Evolutionary conservation across 2,113 vertebrate species (phyloP).

Genomic region (Herpetotheres cachinnans): DNA sequence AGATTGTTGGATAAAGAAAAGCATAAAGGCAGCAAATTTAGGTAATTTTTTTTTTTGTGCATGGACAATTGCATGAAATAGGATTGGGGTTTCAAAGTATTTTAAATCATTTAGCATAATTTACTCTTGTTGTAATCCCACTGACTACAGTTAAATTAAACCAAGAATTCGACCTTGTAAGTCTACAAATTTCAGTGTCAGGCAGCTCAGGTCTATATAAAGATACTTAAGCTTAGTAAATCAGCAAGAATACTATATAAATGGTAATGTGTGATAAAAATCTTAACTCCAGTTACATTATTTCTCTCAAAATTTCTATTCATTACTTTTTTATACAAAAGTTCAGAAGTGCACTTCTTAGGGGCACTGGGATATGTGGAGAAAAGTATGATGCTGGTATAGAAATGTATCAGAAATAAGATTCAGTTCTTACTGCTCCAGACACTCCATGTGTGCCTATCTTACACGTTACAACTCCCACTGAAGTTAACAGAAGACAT

Average conservation of each 20-base stretch:
- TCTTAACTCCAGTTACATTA: slow-evolving; percentile 13
- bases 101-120: slow-evolving; percentile 3
- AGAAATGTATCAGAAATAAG: not conserved
- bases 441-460: not conserved
- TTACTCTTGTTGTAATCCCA: not conserved
- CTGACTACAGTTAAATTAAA: not conserved
- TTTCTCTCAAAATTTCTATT: not conserved
- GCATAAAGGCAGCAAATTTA: slow-evolving; percentile 8
- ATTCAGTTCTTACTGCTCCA: not conserved
- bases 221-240: slow-evolving; percentile 12
- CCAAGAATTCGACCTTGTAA: not conserved
- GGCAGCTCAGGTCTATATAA: slow-evolving; percentile 43
- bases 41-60: not conserved
- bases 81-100: not conserved
- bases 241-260: slow-evolving; percentile 5
- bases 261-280: not conserved
- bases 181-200: not conserved
- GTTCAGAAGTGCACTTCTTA: slow-evolving; percentile 54
- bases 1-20: not conserved
- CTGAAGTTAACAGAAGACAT: not conserved
- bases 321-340: slow-evolving; percentile 37
- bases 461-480: not conserved
- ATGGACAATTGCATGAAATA: slow-evolving; percentile 1
- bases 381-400: slow-evolving; percentile 27
- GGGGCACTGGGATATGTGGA: slow-evolving; percentile 23